phyloP scores from a whole-genome alignment of 2,888 invertebrate species.

The Amphipyra tragopoginis region DNA sequence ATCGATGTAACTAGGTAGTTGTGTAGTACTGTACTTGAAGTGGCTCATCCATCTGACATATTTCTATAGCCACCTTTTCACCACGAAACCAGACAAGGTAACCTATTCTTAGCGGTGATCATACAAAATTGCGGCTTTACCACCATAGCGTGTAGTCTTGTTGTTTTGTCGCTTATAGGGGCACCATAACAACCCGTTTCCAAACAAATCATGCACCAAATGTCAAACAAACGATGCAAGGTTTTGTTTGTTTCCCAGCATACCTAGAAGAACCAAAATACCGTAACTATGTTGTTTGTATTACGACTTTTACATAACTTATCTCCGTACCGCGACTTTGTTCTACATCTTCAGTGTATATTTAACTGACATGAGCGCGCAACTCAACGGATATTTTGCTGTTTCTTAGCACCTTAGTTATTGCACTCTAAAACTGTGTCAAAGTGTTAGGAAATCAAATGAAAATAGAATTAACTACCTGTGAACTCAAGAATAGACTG shows the following conservation, averaged over 20 bases:
- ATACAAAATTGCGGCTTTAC: too few relatives aligned
- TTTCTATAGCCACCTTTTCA: too few relatives aligned
- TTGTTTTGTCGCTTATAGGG: too few relatives aligned
- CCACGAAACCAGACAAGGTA: too few relatives aligned
- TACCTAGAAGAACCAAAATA: too few relatives aligned
- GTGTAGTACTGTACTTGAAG: too few relatives aligned
- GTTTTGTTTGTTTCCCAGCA: neutral
- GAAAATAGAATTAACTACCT: conserved; percentile 76
- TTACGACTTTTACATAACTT: too few relatives aligned
- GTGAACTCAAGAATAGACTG: conserved; percentile 69
- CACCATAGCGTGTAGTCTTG: too few relatives aligned
- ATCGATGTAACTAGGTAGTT: too few relatives aligned
- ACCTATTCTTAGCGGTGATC: too few relatives aligned
- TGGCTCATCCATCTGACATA: too few relatives aligned
- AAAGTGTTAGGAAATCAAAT: conserved; percentile 75
- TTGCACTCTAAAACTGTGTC: conserved; percentile 69
- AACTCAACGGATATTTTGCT: conserved; percentile 8
- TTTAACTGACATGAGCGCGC: conserved; percentile 7
- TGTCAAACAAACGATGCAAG: conserved; percentile 4
- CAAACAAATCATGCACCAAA: neutral
- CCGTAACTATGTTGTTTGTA: too few relatives aligned
- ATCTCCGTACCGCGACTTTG: neutral
- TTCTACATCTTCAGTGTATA: neutral
- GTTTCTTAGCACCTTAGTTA: conserved; percentile 29
- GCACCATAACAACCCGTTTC: neutral